phyloP scores from a whole-genome alignment of 1,140 invertebrate genomes.

The Centruroides vittatus region DNA sequence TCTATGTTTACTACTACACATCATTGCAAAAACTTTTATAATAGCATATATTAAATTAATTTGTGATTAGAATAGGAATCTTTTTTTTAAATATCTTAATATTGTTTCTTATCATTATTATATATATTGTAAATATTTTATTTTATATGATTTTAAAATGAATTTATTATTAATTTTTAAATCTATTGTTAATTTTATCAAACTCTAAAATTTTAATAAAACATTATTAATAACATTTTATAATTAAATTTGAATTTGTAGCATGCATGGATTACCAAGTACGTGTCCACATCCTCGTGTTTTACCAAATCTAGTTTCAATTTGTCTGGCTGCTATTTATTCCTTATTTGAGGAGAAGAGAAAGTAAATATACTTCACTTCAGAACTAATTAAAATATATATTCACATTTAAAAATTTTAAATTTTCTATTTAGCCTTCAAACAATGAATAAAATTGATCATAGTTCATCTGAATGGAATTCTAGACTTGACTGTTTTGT shows the following conservation, averaged over 20 bases:
- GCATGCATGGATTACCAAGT: slow-evolving; percentile 58
- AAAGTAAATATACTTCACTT: slow-evolving; percentile 5
- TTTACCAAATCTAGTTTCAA: slow-evolving; percentile 64
- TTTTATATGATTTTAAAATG: no score
- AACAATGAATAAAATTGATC: slow-evolving; percentile 11
- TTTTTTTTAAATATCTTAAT: no score
- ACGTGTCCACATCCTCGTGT: slow-evolving; percentile 68
- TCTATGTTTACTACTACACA: no score
- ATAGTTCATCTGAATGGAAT: slow-evolving; percentile 20
- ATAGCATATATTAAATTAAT: no score
- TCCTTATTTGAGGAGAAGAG: slow-evolving; percentile 35
- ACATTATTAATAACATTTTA: no score
- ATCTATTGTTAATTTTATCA: no score
- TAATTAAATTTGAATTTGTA: slow-evolving; percentile 22
- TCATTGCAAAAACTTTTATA: no score
- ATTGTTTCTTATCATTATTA: no score
- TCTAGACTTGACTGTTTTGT: slow-evolving; percentile 34
- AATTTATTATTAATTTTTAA: no score
- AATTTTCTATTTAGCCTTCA: slow-evolving; percentile 5
- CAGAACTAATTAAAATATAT: not conserved
- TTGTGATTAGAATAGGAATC: no score
- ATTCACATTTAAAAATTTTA: slow-evolving; percentile 1
- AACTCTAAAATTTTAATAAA: no score
- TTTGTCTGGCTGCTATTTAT: slow-evolving; percentile 56
- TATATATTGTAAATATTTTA: no score